Evolutionary conservation across 2,113 vertebrate genomes (phyloP).

Genomic region (Galemys pyrenaicus): DNA sequence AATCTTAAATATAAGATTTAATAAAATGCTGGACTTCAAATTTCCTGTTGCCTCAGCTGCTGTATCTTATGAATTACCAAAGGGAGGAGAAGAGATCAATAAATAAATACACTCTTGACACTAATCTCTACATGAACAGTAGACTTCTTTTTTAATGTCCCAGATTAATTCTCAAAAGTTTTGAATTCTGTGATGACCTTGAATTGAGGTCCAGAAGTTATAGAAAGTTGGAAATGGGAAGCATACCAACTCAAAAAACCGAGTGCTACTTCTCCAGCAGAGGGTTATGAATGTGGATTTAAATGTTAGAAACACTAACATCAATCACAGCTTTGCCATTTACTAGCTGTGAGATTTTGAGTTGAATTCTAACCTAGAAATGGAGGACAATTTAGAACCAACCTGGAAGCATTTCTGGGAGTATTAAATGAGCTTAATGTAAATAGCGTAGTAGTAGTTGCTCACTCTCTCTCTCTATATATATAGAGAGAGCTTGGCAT

Average conservation of each 20-base stretch:
- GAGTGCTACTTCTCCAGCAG: not conserved
- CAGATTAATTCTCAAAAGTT: slow-evolving; percentile 37
- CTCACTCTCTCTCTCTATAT: not conserved
- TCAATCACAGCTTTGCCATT: slow-evolving; percentile 33
- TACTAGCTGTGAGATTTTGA: not conserved
- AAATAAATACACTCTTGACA: slow-evolving; percentile 26
- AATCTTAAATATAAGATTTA: slow-evolving; percentile 73
- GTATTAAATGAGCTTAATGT: not conserved
- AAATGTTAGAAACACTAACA: not conserved
- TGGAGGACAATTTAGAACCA: not conserved
- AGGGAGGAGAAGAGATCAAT: slow-evolving; percentile 27
- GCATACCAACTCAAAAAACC: not conserved
- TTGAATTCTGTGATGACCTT: slow-evolving; percentile 66
- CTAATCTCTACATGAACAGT: slow-evolving; percentile 40
- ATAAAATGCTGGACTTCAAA: slow-evolving; percentile 65
- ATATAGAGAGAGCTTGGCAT: not conserved
- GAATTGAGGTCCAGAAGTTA: slow-evolving; percentile 53
- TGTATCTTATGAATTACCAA: slow-evolving; percentile 46
- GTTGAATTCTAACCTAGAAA: slow-evolving; percentile 22
- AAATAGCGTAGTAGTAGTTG: not conserved
- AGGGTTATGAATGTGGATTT: not conserved
- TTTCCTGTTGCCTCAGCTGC: slow-evolving; percentile 62
- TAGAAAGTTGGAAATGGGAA: not conserved
- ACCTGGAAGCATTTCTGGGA: not conserved
- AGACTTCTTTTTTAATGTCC: not conserved